Base-by-base conservation (phyloP, 2,888 invertebrate genomes). In the Balanococcus diminutus region DNA sequence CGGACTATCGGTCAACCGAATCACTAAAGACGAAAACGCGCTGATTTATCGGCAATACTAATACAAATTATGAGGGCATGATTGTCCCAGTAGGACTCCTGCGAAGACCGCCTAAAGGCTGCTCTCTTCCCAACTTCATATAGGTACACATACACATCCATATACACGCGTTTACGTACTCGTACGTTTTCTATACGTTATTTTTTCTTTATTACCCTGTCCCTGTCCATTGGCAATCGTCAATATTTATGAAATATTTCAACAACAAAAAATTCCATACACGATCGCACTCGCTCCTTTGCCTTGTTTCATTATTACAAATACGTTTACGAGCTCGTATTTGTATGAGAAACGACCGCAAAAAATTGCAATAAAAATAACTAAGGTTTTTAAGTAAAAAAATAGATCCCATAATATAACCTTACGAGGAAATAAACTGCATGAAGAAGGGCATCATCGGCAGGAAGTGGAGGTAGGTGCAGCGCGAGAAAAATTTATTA, bases 31-130 rank as follows among this genome's bases (percentile, higher is more conserved):
- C 67, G 84, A 84, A 67, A 84, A 84, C 36, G 36, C 36, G 36
- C 84, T 84, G 86, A 86, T 86, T 86, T 86, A 86, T 86, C 86
- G 86, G 31, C 51, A 79, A 86, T 56, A 14, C 79, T 51, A 31
- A 56, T 81, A 86, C 86, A 86, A 86, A 86, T 86, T 86, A 86
- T 86, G 86, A 51, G 86, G 51, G 81, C 86, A 86, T 39, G 86
- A 86, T 82, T 72, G 42, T 39, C 61, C 81, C 86, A 86, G 86
- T 56, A 39, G 86, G 82, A 36, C 36, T 46, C 42, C 86, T 82
- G 86, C 81, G 81, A 84, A 75, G 84, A 84, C 84, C 84, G 84
- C 84, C 84, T 84, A 67, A 84, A 84, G 84, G 56, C 61, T 83
- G 61, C 22, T 75, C 32, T 32, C 8, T 32, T 75, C 32, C 72